A percentile compares a stretch with the other conserved stretches of the same genome.
Evolutionary conservation across 37 sponge, comb jelly and placozoan species (phyloP).

Genomic region (Chondrosia reniformis): DNA sequence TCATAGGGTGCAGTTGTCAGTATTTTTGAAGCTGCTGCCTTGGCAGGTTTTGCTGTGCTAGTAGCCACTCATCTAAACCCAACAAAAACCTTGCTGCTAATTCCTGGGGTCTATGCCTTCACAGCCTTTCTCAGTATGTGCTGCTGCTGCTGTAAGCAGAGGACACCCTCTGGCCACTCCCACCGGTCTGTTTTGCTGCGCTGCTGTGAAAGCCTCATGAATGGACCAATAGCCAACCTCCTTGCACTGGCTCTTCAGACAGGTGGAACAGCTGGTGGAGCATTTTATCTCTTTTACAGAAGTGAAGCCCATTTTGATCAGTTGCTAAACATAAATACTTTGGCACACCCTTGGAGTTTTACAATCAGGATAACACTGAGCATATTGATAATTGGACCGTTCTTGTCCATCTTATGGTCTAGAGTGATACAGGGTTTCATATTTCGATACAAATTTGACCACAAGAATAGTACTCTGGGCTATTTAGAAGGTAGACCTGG

Average conservation of each 20-base stretch:
- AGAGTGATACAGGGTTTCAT: constrained; percentile 16
- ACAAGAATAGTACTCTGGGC: neutral
- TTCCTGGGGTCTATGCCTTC: constrained; percentile 37
- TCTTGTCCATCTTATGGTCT: constrained; percentile 39
- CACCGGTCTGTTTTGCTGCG: neutral
- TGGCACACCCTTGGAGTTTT: neutral
- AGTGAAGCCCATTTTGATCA: neutral
- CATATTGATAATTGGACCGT: constrained; percentile 7
- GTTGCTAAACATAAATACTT: neutral
- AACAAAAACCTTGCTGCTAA: constrained; percentile 28
- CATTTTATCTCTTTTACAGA: neutral
- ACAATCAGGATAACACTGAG: constrained; percentile 5
- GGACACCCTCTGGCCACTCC: neutral
- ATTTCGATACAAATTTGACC: neutral
- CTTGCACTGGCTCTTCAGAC: constrained; percentile 32
- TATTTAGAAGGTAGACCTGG: constrained; percentile 10
- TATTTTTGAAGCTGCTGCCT: constrained; percentile 15
- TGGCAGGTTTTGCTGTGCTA: constrained; percentile 36
- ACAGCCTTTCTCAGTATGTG: constrained; percentile 28
- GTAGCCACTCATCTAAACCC: constrained; percentile 39
- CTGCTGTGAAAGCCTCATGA: constrained; percentile 1
- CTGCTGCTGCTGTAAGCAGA: neutral
- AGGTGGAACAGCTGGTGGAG: neutral
- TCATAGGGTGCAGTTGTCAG: constrained; percentile 10
- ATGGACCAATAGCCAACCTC: constrained; percentile 23